These are phyloP conservation scores for Lamellibrachia columna DNA, from an alignment of 2,888 invertebrate species.

Conservation along the genomic window DNA sequence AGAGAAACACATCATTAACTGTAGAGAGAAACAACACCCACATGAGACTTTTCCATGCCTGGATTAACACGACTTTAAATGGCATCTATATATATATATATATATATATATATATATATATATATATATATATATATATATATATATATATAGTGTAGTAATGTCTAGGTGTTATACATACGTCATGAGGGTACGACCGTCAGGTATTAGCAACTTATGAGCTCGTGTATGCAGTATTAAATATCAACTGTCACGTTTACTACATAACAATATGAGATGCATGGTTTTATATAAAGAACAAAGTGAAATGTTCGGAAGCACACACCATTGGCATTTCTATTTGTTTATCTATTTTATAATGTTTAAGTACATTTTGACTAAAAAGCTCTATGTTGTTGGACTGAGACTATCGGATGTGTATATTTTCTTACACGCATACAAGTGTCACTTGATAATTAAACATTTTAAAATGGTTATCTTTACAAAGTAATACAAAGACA, in stretches of 20 bases:
- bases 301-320: background rate
- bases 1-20: slow-evolving; percentile 17
- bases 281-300: background rate
- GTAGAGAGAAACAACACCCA: background rate
- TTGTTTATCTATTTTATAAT: background rate
- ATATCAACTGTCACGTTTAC: background rate
- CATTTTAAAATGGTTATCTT: background rate
- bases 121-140: background rate
- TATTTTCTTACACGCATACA: background rate
- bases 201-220: background rate
- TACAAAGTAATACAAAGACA: background rate
- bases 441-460: background rate
- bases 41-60: background rate
- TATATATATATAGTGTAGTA: background rate
- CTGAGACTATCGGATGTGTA: background rate
- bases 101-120: background rate
- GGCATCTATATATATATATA: background rate
- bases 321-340: background rate
- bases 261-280: background rate
- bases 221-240: background rate
- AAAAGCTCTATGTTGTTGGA: background rate
- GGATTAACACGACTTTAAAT: background rate
- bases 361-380: background rate
- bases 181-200: too few species aligned
- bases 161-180: too few species aligned